These are phyloP conservation scores for Cylloceria caligata DNA, from an alignment of 2,888 invertebrate species.

Conservation along the genomic window DNA sequence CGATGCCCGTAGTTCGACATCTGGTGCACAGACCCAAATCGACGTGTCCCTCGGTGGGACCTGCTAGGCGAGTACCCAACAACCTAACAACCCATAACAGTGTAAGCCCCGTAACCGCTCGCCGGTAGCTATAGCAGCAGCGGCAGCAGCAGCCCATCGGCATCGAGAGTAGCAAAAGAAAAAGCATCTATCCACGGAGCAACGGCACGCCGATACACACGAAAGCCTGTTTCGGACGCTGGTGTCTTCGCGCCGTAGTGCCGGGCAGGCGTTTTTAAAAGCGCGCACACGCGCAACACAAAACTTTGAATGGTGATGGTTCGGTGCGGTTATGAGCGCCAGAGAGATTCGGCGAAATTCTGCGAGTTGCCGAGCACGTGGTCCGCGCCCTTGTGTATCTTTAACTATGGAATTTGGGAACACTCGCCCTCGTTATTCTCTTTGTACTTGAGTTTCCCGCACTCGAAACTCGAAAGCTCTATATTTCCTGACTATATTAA, in stretches of 20 bases:
- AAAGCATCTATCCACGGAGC: not conserved
- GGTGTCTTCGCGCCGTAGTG: not conserved
- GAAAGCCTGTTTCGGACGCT: not conserved
- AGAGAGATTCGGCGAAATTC: slow-evolving; percentile 60
- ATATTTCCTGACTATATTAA: not conserved
- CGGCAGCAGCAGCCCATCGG: not conserved
- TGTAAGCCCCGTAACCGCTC: slow-evolving; percentile 19
- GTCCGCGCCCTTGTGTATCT: not conserved
- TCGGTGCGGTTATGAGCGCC: slow-evolving; percentile 7
- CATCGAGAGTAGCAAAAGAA: not conserved
- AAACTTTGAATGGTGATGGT: not conserved
- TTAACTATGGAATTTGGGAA: not conserved
- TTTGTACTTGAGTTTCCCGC: not conserved
- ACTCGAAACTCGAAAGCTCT: not conserved
- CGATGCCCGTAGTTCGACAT: slow-evolving; percentile 71
- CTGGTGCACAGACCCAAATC: slow-evolving; percentile 77
- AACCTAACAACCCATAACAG: slow-evolving; percentile 29
- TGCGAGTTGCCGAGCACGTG: slow-evolving; percentile 56
- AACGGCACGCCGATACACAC: not conserved
- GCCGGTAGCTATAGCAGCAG: not conserved
- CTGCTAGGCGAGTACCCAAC: slow-evolving; percentile 12
- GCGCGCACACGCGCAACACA: not conserved
- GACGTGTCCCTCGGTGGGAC: slow-evolving; percentile 30
- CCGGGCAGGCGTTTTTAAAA: not conserved
- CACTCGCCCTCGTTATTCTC: not conserved